Evolutionary conservation across 2,797 vertebrate species (phyloP).

Genomic region (Odontamblyopus lacepedii): DNA sequence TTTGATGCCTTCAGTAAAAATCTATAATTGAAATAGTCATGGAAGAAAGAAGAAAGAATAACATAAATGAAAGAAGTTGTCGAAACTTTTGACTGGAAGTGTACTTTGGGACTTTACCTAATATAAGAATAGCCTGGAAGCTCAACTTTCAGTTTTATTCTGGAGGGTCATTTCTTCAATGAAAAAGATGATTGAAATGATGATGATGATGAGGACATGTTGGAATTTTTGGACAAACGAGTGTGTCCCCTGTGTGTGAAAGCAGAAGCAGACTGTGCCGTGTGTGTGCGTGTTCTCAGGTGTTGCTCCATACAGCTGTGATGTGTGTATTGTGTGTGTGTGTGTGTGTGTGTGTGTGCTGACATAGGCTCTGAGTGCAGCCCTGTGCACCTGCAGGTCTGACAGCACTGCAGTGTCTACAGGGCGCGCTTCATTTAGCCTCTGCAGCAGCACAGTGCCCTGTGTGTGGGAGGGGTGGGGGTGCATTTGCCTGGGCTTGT

Average conservation of each 20-base stretch:
- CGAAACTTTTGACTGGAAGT: no score
- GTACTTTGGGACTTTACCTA: not conserved
- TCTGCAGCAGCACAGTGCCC: constrained; percentile 47
- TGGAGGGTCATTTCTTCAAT: not conserved
- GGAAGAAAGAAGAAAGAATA: no score
- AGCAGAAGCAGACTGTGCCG: not conserved
- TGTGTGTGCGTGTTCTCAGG: no score
- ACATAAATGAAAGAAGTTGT: no score
- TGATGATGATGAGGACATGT: not conserved
- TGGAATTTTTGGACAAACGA: not conserved
- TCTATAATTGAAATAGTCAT: no score
- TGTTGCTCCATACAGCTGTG: no score
- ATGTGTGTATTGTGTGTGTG: no score
- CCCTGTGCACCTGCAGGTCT: constrained; percentile 42
- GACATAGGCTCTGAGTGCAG: constrained; percentile 32
- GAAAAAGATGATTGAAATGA: not conserved
- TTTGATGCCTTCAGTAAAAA: no score
- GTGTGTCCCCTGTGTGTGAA: not conserved
- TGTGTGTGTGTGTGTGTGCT: not conserved
- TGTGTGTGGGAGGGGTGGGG: not conserved
- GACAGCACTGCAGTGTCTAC: constrained; percentile 47
- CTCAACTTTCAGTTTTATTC: not conserved
- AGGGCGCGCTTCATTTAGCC: constrained; percentile 51
- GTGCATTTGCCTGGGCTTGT: constrained; percentile 36
- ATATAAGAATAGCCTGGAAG: not conserved